Conservation (phyloP, 1,140 invertebrate species). For the Acarapis woodi region DNA sequence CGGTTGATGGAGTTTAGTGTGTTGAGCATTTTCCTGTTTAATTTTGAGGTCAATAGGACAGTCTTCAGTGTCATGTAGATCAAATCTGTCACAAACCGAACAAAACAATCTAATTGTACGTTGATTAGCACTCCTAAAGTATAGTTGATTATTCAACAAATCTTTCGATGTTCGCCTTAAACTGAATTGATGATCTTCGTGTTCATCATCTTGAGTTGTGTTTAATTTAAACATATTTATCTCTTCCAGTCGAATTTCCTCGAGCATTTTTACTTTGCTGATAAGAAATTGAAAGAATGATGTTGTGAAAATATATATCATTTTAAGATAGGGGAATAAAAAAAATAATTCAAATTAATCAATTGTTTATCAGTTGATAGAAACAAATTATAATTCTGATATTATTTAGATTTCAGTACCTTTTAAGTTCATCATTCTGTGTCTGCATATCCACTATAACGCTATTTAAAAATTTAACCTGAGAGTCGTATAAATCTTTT, state of each 20-base stretch:
- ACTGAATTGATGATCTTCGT: background rate
- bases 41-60: constrained; percentile 42
- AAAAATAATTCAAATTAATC: too few species aligned
- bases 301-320: too few species aligned
- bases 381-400: too few species aligned
- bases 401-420: too few species aligned
- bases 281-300: too few species aligned
- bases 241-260: constrained; percentile 28
- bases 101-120: constrained; percentile 53
- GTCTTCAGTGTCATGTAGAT: constrained; percentile 83
- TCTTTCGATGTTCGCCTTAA: background rate
- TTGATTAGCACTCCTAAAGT: background rate
- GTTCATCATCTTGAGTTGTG: background rate
- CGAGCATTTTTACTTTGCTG: constrained; percentile 47
- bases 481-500: constrained; percentile 30
- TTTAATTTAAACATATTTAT: background rate
- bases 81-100: constrained; percentile 90
- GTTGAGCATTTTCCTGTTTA: constrained; percentile 19
- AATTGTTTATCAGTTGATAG: too few species aligned
- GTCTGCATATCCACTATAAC: constrained; percentile 82
- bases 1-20: constrained; percentile 21
- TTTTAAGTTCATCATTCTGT: constrained; percentile 55
- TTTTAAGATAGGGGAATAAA: too few species aligned
- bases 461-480: constrained; percentile 75
- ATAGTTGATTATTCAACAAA: background rate